These are phyloP conservation scores for Mamestra configurata DNA, from an alignment of 1,140 invertebrate genomes.

Conservation along the genomic window DNA sequence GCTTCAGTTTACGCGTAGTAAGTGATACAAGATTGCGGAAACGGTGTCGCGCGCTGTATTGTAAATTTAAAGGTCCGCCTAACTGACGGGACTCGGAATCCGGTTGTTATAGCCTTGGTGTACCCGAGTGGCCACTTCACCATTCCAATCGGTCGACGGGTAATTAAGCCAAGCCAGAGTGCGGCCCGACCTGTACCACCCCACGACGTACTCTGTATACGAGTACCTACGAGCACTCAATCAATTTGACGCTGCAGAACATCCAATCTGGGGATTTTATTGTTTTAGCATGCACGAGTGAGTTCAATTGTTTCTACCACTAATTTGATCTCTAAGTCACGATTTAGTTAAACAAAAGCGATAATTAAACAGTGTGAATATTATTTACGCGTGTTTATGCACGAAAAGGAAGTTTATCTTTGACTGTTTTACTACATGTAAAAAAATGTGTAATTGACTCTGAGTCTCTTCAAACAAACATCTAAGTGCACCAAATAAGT, in stretches of 20 bases:
- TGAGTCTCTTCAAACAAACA: conserved; percentile 2
- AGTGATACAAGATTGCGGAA: conserved; percentile 71
- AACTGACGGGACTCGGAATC: conserved; percentile 82
- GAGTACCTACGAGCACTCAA: conserved; percentile 30
- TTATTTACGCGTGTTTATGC: conserved; percentile 2
- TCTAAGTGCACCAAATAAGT: conserved; percentile 54
- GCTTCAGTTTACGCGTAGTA: not conserved
- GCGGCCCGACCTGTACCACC: conserved; percentile 66
- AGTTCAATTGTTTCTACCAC: not conserved
- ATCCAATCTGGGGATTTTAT: conserved; percentile 23
- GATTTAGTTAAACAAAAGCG: conserved; percentile 13
- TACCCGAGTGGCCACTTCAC: conserved; percentile 82
- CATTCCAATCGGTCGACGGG: conserved; percentile 78
- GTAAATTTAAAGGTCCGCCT: conserved; percentile 79
- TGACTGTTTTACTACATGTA: not conserved
- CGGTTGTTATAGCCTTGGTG: conserved; percentile 83
- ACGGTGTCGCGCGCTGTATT: conserved; percentile 63
- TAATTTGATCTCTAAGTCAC: conserved; percentile 30
- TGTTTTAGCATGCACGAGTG: conserved; percentile 28
- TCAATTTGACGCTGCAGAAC: conserved; percentile 43
- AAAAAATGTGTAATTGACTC: conserved; percentile 12
- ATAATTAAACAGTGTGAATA: conserved; percentile 37
- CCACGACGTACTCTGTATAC: conserved; percentile 57
- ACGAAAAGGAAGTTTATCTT: conserved; percentile 23
- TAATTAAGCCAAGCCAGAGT: conserved; percentile 74